Base-by-base conservation (phyloP, 2,888 invertebrate species). In the Agapostemon virescens region DNA sequence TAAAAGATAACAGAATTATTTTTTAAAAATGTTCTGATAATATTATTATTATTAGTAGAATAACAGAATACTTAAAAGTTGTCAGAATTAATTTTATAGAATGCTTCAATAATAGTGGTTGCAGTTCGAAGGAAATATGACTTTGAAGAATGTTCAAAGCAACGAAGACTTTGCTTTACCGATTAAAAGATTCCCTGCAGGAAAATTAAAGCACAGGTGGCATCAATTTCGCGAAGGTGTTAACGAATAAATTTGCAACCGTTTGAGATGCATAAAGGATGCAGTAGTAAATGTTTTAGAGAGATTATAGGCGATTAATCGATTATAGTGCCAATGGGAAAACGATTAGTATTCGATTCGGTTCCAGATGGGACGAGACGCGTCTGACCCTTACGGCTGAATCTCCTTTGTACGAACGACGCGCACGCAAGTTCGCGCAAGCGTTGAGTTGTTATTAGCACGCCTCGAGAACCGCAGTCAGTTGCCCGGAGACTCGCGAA, bases 401-500 rank as follows among this genome's bases (percentile, higher is more conserved):
- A 78, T 79, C 79, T 72, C 68, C 79, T 79, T 55, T 36, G 68
- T 63, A 23, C 5, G n/a, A 26, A 20, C 20, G 17, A 17, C 67
- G 79, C 79, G 80, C 79, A 80, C 11, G 13, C 26, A 61, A 38
- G 49, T 42, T 36, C 30, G 79, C 82, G 83, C 82, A 82, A 52
- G 68, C 66, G 42, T n/a, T 23, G 38, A 61, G 67, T 72, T 82
- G 74, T 72, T 81, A 71, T 74, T 81, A 66, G 74, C 74, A 69
- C 74, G 72, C 45, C 52, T 55, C 61, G 71, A 36, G 23, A 55
- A n/a, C 23, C 80, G 58, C 61, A 58, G 66, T 81, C 87, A 90
- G 89, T 90, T 84, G 85, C 82, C 78, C 84, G 84, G 81, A 85
- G 85, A 84, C 81, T 79, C 81, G 87, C 88, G 86, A 77, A 77